Evolutionary conservation across 2,113 vertebrate species (phyloP).

Genomic region (Eupsittula cactorum): DNA sequence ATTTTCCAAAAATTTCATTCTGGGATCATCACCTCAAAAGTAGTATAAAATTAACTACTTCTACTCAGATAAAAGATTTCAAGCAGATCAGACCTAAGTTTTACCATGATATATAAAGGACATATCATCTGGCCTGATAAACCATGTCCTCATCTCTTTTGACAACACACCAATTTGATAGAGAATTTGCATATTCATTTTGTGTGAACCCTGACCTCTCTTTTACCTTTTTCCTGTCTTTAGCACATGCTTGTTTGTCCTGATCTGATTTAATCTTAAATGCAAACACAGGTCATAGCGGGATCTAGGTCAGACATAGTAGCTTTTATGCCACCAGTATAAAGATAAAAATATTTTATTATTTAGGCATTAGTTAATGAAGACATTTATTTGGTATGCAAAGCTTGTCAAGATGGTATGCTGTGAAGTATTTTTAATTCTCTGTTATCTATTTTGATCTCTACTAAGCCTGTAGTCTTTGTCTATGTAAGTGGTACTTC

Average conservation of each 20-base stretch:
- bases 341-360: neutral
- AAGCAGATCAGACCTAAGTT: neutral
- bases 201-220: neutral
- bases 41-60: neutral
- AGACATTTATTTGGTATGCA: neutral
- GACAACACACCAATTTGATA: neutral
- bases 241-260: neutral
- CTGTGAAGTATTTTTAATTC: conserved; percentile 38
- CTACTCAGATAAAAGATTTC: neutral
- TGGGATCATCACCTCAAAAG: neutral
- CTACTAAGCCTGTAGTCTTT: neutral
- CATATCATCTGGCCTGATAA: neutral
- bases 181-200: neutral
- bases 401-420: neutral
- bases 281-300: neutral
- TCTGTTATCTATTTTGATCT: conserved; percentile 16
- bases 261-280: neutral
- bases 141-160: neutral
- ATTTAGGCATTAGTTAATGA: neutral
- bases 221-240: neutral
- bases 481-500: neutral
- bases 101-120: neutral
- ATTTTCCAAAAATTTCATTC: neutral
- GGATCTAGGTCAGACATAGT: neutral
- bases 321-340: neutral